Evolutionary conservation across 2,797 vertebrate species (phyloP), one percentile per base, ranked within the genome.

Genomic region (Bradypodion ventrale): DNA sequence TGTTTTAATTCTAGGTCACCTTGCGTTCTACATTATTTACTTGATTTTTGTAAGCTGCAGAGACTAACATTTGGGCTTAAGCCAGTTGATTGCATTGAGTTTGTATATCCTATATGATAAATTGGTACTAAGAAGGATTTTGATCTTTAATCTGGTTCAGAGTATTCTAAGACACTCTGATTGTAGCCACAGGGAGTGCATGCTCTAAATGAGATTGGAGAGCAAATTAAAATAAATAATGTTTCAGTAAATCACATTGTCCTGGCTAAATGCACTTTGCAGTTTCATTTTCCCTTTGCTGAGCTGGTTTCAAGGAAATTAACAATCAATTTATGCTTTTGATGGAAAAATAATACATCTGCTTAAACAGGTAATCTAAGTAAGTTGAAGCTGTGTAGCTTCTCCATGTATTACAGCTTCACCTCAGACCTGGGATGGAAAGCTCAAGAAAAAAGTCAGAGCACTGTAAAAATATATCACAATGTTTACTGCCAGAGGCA

Each of bases 131-230:
- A 94, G 93, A 94, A 91, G 92, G 95, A 94, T 95, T 95, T 94
- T 93, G 93, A 92, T 93, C 90, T 94, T 93, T 95, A 94, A 94
- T 95, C 94, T 94, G 92, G 91, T 94, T 94, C 92, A 89, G 89
- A 85, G 88, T 90, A 94, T 93, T 91, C 88, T 91, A 93, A 92
- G 89, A 90, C 91, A 87, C 85, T 87, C 78, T 93, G 91, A 94
- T 92, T 95, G 81, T 87, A 93, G 93, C 94, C 90, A 93, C 87
- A 86, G 93, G 94, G 94, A 88, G 89, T 87, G 89, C 74, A 90
- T 89, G 89, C 84, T 87, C 90, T 91, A 94, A 95, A 94, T 92
- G 86, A 91, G 89, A 95, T 80, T 95, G 94, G 94, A 94, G 90
- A 93, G 90, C 93, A 93, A 94, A 93, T 94, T 89, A 92, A 94